Evolutionary conservation across 2,797 vertebrate genomes (phyloP).

Genomic region (Alcedo atthis): DNA sequence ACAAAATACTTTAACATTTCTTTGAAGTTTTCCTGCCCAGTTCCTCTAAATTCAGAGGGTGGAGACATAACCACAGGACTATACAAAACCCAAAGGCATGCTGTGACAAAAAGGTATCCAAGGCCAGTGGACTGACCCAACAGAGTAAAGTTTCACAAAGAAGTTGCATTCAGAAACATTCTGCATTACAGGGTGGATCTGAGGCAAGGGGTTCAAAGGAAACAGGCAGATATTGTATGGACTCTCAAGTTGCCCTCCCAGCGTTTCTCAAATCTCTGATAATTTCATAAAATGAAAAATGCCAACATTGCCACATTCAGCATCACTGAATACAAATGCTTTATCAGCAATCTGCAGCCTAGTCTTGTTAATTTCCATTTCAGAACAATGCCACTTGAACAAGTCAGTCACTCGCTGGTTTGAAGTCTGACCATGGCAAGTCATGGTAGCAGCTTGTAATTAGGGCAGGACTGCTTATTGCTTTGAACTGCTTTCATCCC

Average conservation of each 20-base stretch:
- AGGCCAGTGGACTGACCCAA: slow-evolving; percentile 66
- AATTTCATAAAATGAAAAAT: slow-evolving; percentile 75
- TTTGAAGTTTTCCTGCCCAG: slow-evolving; percentile 54
- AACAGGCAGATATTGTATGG: slow-evolving; percentile 52
- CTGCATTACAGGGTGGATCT: slow-evolving; percentile 63
- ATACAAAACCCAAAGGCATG: slow-evolving; percentile 52
- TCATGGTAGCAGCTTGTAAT: slow-evolving; percentile 74
- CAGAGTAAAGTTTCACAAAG: slow-evolving; percentile 59
- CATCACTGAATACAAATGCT: slow-evolving; percentile 66
- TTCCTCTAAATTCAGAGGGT: slow-evolving; percentile 66
- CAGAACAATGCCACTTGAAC: slow-evolving; percentile 75
- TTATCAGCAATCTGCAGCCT: slow-evolving; percentile 71
- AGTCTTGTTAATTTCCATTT: slow-evolving; percentile 73
- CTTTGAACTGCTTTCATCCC: slow-evolving; percentile 74
- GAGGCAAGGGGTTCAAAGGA: slow-evolving; percentile 55
- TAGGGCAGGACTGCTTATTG: slow-evolving; percentile 68
- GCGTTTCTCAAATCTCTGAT: slow-evolving; percentile 56
- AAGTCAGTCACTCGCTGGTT: slow-evolving; percentile 70
- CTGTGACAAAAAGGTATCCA: slow-evolving; percentile 65
- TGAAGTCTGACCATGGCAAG: slow-evolving; percentile 73
- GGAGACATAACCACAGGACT: slow-evolving; percentile 61
- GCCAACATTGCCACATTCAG: slow-evolving; percentile 55
- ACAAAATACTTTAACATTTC: slow-evolving; percentile 28
- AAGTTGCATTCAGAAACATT: slow-evolving; percentile 45
- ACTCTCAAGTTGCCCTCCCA: slow-evolving; percentile 59